Conservation (phyloP, 2,888 invertebrate genomes). For the Diarsia brunnea region DNA sequence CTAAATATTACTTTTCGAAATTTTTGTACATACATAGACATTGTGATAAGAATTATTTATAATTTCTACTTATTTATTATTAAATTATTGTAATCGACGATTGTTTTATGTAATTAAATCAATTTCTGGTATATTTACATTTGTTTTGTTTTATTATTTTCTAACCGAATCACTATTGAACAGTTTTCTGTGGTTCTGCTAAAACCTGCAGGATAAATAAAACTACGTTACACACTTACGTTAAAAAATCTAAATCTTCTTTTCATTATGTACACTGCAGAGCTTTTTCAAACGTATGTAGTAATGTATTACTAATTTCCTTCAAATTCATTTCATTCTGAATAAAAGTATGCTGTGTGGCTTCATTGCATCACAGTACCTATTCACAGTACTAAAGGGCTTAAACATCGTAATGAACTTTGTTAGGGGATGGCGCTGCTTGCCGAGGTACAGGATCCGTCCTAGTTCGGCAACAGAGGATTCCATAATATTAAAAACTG, state of each 20-base stretch:
- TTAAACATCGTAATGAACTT: no score
- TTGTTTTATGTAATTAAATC: conserved; percentile 59
- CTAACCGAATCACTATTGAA: neutral
- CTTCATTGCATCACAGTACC: neutral
- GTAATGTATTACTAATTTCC: neutral
- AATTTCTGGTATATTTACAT: conserved; percentile 39
- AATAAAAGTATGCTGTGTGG: neutral
- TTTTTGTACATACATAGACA: conserved; percentile 63
- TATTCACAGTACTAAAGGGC: neutral
- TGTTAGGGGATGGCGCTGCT: no score
- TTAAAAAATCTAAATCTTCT: neutral
- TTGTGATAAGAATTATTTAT: conserved; percentile 60
- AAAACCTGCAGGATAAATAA: neutral
- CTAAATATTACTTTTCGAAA: conserved; percentile 54
- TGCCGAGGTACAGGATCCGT: no score
- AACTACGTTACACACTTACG: neutral
- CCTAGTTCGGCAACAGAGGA: no score
- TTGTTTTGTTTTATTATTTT: conserved; percentile 32
- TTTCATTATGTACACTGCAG: neutral
- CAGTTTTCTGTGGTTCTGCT: neutral
- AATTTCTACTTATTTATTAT: conserved; percentile 66
- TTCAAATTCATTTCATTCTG: neutral
- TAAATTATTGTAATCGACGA: conserved; percentile 61
- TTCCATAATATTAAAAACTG: no score
- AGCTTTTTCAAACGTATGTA: neutral